Percentiles rank a stretch among this genome's conserved stretches.
These are phyloP conservation scores for Myoxocephalus aenaeus DNA, from an alignment of 2,797 vertebrate species.

Conservation along the genomic window DNA sequence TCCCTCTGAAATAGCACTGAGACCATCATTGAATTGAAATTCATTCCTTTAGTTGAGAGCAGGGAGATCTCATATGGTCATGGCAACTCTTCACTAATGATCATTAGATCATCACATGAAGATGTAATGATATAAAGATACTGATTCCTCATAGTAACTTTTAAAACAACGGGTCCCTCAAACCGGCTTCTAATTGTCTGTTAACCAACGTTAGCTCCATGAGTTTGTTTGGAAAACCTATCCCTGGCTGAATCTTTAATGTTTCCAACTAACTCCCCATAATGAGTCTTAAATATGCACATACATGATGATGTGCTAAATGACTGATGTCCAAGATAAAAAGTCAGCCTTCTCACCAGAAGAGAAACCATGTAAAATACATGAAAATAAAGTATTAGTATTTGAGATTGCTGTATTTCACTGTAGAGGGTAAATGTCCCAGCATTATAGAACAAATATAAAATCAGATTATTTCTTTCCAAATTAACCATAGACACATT, in stretches of 20 bases:
- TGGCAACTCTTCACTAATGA: not conserved
- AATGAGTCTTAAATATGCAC: too few relatives aligned
- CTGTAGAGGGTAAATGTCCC: not conserved
- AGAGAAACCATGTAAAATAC: not conserved
- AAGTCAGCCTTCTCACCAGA: not conserved
- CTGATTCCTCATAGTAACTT: not conserved
- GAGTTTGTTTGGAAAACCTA: not conserved
- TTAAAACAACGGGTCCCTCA: not conserved
- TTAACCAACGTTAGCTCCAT: not conserved
- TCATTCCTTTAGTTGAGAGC: not conserved
- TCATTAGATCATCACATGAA: not conserved
- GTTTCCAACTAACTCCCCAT: not conserved
- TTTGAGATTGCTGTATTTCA: not conserved
- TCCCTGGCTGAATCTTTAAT: not conserved
- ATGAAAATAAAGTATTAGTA: not conserved
- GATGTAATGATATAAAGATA: not conserved
- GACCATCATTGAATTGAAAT: not conserved
- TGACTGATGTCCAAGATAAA: too few relatives aligned
- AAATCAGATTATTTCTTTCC: too few relatives aligned
- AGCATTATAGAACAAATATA: too few relatives aligned
- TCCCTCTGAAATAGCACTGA: conserved; percentile 1
- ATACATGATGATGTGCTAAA: too few relatives aligned
- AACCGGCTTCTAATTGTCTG: not conserved
- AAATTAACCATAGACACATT: too few relatives aligned
- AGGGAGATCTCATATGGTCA: not conserved